Evolutionary conservation across 2,113 vertebrate species (phyloP).

Genomic region (Chloroceryle aenea): DNA sequence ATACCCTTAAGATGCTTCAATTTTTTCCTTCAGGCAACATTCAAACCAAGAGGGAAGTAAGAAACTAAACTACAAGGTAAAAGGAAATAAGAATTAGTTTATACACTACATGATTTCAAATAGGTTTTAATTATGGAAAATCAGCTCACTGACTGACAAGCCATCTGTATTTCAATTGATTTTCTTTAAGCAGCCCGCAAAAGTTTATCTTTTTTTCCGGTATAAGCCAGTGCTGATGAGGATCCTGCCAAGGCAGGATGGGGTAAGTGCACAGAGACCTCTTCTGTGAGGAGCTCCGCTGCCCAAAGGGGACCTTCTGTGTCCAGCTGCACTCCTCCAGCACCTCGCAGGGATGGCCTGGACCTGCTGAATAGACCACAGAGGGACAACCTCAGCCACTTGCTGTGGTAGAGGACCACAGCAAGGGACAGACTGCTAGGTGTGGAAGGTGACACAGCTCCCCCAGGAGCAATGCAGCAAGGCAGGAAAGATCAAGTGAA

Average conservation of each 20-base stretch:
- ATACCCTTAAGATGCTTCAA: background rate
- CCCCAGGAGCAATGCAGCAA: background rate
- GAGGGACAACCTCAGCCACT: background rate
- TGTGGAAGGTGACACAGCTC: background rate
- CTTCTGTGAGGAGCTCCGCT: background rate
- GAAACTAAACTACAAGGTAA: background rate
- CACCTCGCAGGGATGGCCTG: accelerated
- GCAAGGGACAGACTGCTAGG: accelerated
- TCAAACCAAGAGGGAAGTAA: background rate
- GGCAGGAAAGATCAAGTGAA: background rate
- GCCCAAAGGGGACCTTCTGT: background rate
- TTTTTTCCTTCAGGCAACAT: background rate
- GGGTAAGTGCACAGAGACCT: background rate
- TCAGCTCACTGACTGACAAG: background rate
- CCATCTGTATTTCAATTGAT: background rate
- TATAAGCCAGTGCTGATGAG: background rate
- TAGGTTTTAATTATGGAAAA: background rate
- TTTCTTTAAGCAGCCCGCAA: background rate
- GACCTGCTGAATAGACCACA: background rate
- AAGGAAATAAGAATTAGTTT: background rate
- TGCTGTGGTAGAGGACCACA: background rate
- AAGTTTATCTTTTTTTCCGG: background rate
- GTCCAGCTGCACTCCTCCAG: background rate
- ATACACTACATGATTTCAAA: background rate
- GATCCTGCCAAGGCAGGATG: background rate